Percentiles rank a stretch among this genome's conserved stretches.
phyloP scores from a whole-genome alignment of 1,140 invertebrate species.

The Tribolium madens region DNA sequence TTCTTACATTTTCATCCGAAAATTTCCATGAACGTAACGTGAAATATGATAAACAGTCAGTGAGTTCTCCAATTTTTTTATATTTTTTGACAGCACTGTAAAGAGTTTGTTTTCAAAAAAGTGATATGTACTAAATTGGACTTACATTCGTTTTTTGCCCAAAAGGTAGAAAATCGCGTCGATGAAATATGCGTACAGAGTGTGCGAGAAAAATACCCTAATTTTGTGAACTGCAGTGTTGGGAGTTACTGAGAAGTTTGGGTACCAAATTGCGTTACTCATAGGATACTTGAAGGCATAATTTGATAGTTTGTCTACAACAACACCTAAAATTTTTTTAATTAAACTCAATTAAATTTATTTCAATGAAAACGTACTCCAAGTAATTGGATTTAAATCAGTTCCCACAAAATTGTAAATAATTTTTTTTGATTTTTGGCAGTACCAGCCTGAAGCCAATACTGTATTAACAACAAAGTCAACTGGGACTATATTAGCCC shows the following conservation, averaged over 20 bases:
- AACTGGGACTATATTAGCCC: conserved; percentile 81
- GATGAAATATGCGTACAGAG: conserved; percentile 71
- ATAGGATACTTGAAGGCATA: conserved; percentile 62
- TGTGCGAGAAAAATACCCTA: conserved; percentile 68
- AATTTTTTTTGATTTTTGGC: conserved; percentile 56
- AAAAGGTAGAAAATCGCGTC: conserved; percentile 69
- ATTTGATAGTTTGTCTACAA: conserved; percentile 60
- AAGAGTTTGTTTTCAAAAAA: conserved; percentile 27
- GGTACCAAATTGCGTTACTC: conserved; percentile 69
- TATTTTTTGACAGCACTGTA: conserved; percentile 79
- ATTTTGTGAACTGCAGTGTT: conserved; percentile 66
- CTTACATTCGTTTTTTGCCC: conserved; percentile 73
- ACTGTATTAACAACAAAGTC: conserved; percentile 82
- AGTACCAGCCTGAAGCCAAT: conserved; percentile 78
- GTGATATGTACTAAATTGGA: conserved; percentile 13
- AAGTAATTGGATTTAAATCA: conserved; percentile 74
- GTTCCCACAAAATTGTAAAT: conserved; percentile 80
- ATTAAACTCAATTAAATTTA: conserved; percentile 60
- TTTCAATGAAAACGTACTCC: no score
- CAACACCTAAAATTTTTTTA: conserved; percentile 56
- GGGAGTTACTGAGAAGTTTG: conserved; percentile 69
- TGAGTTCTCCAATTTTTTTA: conserved; percentile 9
- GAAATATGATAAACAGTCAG: neutral
- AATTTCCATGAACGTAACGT: neutral
- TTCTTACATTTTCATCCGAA: neutral